phyloP scores from a whole-genome alignment of 2,113 vertebrate species.

The Muntiacus muntjak region DNA sequence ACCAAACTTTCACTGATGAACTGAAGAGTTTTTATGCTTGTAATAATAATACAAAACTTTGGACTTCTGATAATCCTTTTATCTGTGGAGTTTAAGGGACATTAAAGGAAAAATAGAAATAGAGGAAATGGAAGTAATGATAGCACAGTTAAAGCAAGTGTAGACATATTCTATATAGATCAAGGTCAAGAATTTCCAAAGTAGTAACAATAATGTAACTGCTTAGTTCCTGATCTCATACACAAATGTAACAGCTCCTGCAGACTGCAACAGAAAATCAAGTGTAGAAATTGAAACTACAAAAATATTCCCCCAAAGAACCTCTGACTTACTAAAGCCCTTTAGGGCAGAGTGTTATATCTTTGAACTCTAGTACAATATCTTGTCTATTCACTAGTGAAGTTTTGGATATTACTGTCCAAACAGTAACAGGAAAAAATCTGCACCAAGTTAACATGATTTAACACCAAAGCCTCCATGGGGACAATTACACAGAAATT shows the following conservation, averaged over 20 bases:
- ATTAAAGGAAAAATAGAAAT: conserved; percentile 65
- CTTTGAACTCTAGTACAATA: neutral
- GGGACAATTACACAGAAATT: neutral
- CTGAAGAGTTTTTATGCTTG: conserved; percentile 52
- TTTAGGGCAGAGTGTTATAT: neutral
- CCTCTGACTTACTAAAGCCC: neutral
- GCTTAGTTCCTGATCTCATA: neutral
- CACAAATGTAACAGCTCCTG: neutral
- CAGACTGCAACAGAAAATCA: conserved; percentile 11
- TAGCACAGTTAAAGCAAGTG: conserved; percentile 58
- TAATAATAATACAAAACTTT: conserved; percentile 66
- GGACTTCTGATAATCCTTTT: conserved; percentile 69
- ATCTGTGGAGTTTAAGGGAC: conserved; percentile 57
- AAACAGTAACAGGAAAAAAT: neutral
- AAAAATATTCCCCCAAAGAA: neutral
- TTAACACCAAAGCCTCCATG: neutral
- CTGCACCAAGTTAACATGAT: neutral
- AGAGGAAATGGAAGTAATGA: conserved; percentile 56
- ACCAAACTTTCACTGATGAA: conserved; percentile 62
- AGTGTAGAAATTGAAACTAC: neutral
- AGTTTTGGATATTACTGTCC: neutral
- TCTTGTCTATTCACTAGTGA: neutral
- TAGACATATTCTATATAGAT: conserved; percentile 57
- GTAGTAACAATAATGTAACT: conserved; percentile 23
- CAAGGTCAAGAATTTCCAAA: conserved; percentile 61